These are phyloP conservation scores for Loriculus beryllinus DNA, from an alignment of 2,797 vertebrate species.

Conservation along the genomic window DNA sequence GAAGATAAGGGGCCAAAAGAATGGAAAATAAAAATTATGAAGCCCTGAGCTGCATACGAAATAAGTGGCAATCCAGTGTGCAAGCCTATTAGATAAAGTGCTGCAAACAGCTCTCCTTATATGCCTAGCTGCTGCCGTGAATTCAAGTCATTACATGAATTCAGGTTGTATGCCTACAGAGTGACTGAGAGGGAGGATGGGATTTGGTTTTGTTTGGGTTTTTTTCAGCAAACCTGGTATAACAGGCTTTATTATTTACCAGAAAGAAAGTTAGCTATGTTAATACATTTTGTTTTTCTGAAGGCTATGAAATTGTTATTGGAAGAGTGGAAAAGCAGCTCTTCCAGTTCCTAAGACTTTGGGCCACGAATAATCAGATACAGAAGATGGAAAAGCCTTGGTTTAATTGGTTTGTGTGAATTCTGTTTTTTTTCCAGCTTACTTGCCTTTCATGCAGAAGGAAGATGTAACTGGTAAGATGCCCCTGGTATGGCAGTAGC, in stretches of 20 bases:
- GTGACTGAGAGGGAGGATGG: neutral
- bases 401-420: neutral
- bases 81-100: neutral
- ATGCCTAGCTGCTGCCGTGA: neutral
- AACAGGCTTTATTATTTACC: neutral
- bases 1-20: neutral
- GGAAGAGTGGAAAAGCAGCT: neutral
- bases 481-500: neutral
- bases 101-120: neutral
- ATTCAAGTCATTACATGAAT: neutral
- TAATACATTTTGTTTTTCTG: neutral
- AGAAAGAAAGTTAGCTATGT: neutral
- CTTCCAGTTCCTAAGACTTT: neutral
- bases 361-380: neutral
- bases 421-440: neutral
- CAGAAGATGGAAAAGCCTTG: neutral
- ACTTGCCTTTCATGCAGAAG: neutral
- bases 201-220: neutral
- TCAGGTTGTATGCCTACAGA: neutral
- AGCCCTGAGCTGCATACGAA: neutral
- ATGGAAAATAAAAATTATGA: slow-evolving; percentile 7
- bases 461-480: neutral
- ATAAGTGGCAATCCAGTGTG: neutral
- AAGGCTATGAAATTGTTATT: neutral
- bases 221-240: neutral